A percentile compares a stretch with the other conserved stretches of the same genome.
Evolutionary conservation across 2,888 invertebrate genomes (phyloP).

Genomic region (Plebejus melissa): DNA sequence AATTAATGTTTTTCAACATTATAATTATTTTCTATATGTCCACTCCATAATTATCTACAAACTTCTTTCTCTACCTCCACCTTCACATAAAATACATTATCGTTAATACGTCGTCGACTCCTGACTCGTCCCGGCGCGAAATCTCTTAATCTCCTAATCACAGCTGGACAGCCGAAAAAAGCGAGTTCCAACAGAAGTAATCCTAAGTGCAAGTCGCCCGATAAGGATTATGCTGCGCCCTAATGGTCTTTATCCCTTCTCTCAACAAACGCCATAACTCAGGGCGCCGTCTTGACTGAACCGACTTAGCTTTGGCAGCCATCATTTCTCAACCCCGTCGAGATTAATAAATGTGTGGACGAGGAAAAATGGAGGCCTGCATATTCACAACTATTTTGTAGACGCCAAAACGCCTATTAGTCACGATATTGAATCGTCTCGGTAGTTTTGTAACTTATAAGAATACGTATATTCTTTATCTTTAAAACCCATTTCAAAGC

Average conservation of each 20-base stretch:
- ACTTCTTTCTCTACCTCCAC: background rate
- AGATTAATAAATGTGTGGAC: constrained; percentile 77
- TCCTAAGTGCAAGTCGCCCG: constrained; percentile 78
- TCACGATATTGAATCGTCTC: background rate
- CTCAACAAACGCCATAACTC: constrained; percentile 77
- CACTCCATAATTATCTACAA: too few relatives aligned
- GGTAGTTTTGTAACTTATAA: background rate
- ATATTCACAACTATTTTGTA: constrained; percentile 24
- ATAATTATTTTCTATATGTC: too few relatives aligned
- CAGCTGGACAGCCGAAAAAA: constrained; percentile 71
- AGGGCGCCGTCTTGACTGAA: constrained; percentile 72
- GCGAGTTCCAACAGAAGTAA: constrained; percentile 75
- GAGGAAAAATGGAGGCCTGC: constrained; percentile 64
- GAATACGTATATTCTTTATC: background rate
- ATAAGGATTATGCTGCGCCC: constrained; percentile 75
- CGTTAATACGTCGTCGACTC: constrained; percentile 3
- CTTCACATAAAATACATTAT: constrained; percentile 29
- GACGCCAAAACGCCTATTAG: constrained; percentile 6
- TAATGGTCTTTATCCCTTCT: constrained; percentile 76
- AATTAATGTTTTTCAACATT: too few relatives aligned
- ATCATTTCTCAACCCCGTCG: constrained; percentile 73
- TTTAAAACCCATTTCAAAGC: too few relatives aligned
- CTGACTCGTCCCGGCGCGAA: constrained; percentile 36
- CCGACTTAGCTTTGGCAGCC: constrained; percentile 78
- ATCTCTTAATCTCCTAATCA: constrained; percentile 63